Conservation (phyloP, 1,140 invertebrate species). For the Lepidotrigona ventralis region DNA sequence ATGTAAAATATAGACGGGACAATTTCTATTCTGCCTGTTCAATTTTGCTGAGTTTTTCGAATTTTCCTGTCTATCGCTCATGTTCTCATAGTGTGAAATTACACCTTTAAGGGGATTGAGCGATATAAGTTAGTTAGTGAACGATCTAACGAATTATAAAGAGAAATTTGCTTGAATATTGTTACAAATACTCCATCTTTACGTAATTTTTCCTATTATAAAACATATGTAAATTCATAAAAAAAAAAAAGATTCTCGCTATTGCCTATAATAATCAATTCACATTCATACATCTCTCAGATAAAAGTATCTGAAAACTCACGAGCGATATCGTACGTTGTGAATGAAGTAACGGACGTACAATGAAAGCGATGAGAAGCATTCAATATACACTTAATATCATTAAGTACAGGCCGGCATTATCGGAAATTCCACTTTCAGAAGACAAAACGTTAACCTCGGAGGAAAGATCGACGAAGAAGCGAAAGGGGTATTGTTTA, state of each 20-base stretch:
- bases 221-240: too few relatives aligned
- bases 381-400: neutral
- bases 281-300: too few relatives aligned
- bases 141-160: too few relatives aligned
- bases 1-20: too few relatives aligned
- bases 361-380: neutral
- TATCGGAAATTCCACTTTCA: neutral
- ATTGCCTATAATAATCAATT: too few relatives aligned
- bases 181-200: too few relatives aligned
- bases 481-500: conserved; percentile 20
- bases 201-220: too few relatives aligned
- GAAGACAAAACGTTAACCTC: neutral
- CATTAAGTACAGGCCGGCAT: neutral
- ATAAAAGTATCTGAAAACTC: neutral
- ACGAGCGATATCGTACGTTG: neutral
- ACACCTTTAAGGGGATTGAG: too few relatives aligned
- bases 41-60: neutral
- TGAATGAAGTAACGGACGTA: neutral
- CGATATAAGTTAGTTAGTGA: too few relatives aligned
- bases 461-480: neutral
- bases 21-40: neutral
- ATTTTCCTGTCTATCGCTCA: neutral
- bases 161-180: too few relatives aligned
- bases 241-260: too few relatives aligned
- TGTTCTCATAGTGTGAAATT: too few relatives aligned